phyloP scores from a whole-genome alignment of 2,113 vertebrate genomes.

The Talpa occidentalis region DNA sequence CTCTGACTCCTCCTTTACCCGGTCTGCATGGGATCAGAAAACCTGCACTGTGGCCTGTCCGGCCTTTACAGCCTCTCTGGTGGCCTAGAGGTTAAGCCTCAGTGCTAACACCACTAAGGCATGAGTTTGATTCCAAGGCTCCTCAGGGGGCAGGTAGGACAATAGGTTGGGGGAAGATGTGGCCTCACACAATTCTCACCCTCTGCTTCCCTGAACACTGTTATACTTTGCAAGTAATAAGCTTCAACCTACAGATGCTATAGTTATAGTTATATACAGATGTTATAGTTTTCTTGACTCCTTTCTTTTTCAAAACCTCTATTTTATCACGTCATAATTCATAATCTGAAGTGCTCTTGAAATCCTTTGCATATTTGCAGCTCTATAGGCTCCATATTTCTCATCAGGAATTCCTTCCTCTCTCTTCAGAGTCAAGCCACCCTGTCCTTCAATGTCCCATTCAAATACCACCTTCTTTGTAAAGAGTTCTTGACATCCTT shows the following conservation, averaged over 20 bases:
- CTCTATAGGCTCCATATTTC: background rate
- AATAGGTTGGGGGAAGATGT: background rate
- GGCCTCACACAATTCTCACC: background rate
- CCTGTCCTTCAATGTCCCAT: background rate
- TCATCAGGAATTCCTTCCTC: background rate
- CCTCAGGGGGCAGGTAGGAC: background rate
- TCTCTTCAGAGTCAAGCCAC: background rate
- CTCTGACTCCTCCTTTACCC: too few relatives aligned
- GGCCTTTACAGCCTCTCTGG: too few relatives aligned
- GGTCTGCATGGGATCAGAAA: too few relatives aligned
- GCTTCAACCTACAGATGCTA: background rate
- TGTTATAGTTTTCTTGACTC: background rate
- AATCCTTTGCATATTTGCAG: background rate
- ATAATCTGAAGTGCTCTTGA: background rate
- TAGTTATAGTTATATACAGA: too few relatives aligned
- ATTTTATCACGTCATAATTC: background rate
- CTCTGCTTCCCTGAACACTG: background rate
- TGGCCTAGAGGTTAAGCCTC: too few relatives aligned
- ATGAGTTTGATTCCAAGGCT: background rate
- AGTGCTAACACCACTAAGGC: too few relatives aligned
- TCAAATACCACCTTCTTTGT: background rate
- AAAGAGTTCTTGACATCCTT: too few relatives aligned
- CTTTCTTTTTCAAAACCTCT: background rate
- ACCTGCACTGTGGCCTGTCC: too few relatives aligned
- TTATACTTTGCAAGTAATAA: background rate